phyloP scores from a whole-genome alignment of 2,888 invertebrate genomes.

The Melikaiella ostensackeni region DNA sequence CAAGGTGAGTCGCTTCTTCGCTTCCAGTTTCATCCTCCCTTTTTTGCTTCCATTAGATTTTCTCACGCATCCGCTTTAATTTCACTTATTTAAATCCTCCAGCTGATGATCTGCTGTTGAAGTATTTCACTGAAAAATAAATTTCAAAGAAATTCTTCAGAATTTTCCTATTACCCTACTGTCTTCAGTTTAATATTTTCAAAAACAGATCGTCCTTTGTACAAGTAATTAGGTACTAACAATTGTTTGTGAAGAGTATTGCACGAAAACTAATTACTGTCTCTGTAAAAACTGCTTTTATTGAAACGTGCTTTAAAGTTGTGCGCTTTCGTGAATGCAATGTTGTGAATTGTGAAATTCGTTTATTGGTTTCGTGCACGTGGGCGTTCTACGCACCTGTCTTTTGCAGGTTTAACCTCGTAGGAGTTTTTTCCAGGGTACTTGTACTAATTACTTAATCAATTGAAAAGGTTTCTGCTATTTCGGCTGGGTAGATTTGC shows the following conservation, averaged over 20 bases:
- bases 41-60: slow-evolving; percentile 20
- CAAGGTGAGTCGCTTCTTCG: slow-evolving; percentile 67
- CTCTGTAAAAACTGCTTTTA: slow-evolving; percentile 4
- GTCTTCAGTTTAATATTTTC: not conserved
- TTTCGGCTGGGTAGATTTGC: slow-evolving; percentile 6
- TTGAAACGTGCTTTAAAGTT: slow-evolving; percentile 5
- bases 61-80: not conserved
- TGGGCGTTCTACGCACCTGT: not conserved
- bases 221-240: not conserved
- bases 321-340: not conserved
- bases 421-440: slow-evolving; percentile 11
- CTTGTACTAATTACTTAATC: not conserved
- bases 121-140: not conserved
- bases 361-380: slow-evolving; percentile 6
- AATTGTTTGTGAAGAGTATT: not conserved
- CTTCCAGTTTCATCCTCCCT: slow-evolving; percentile 32
- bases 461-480: slow-evolving; percentile 4
- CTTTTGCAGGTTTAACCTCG: not conserved
- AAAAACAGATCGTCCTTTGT: not conserved
- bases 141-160: not conserved
- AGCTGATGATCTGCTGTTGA: not conserved
- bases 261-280: slow-evolving; percentile 1
- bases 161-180: not conserved
- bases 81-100: not conserved
- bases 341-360: slow-evolving; percentile 20